Evolutionary conservation across 2,797 vertebrate species (phyloP), one percentile per base, ranked within the genome.

Genomic region (Staurois parvus): DNA sequence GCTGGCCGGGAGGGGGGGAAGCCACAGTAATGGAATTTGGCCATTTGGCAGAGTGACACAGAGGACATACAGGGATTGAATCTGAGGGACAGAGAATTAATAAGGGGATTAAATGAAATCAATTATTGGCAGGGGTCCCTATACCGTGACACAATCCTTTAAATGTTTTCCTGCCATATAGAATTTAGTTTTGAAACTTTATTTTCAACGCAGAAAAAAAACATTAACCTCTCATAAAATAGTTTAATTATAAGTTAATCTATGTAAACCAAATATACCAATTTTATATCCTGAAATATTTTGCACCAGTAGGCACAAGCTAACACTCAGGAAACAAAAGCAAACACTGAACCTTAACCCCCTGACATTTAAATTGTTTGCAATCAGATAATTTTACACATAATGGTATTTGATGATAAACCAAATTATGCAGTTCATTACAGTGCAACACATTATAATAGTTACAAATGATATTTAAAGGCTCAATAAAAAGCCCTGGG

Each of bases 371-470:
- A 74, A 74, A 83, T 66, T 78, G 75, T 73, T 72, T 68, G 11
- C 67, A 82, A 77, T 73, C n/a, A 79, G 69, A 67, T 79, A 17
- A 68, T 83, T 68, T 74, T 83, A 59, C 85, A 67, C 12, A 52
- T 83, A 86, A 83, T 83, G 75, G 70, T 74, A 85, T 79, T 79
- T 85, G 40, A 79, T 37, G 76, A n/a, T 67, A 86, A 73, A 79
- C 34, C 30, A 83, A 86, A 86, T 86, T 73, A 83, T 79, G 69
- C 56, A 67, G 80, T 83, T 86, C 85, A 86, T 83, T 86, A 86
- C 19, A 40, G 66, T 40, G 48, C 30, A 67, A 29, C 64, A 52
- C 75, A 79, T 83, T 86, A 73, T 78, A 83, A 67, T 79, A 86
- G 74, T 83, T 86, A 86, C 30, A 83, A 72, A 83, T 79, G 37